Percentiles rank a stretch among this genome's conserved stretches.
phyloP scores from a whole-genome alignment of 2,888 invertebrate genomes.

The Mythimna vitellina region DNA sequence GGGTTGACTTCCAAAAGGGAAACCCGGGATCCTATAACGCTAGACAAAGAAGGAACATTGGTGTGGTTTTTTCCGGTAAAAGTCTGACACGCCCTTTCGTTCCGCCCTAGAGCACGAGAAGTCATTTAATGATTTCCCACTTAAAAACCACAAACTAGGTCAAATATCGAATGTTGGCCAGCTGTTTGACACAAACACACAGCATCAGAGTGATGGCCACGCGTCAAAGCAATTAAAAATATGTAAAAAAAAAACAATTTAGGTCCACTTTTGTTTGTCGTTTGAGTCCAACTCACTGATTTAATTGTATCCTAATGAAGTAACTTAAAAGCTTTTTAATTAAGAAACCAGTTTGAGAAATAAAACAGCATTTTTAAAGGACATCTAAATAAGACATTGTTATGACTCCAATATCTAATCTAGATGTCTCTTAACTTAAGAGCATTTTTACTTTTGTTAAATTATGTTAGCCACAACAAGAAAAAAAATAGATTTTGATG shows the following conservation, averaged over 20 bases:
- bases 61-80: too few species aligned
- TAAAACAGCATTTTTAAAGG: conserved; percentile 30
- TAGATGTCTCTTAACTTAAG: too few species aligned
- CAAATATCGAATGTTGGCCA: background rate
- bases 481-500: too few species aligned
- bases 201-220: background rate
- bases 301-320: conserved; percentile 60
- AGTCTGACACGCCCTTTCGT: too few species aligned
- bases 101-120: too few species aligned
- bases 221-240: conserved; percentile 27
- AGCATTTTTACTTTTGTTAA: background rate
- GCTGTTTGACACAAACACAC: background rate
- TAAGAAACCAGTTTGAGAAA: conserved; percentile 42
- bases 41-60: too few species aligned
- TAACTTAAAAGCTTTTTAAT: conserved; percentile 66
- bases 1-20: too few species aligned
- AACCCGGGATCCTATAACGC: too few species aligned
- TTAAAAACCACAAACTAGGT: too few species aligned
- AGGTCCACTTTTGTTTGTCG: conserved; percentile 19
- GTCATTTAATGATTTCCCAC: too few species aligned
- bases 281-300: conserved; percentile 32
- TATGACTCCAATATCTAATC: too few species aligned
- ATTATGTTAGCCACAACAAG: background rate
- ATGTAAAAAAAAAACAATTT: conserved; percentile 34
- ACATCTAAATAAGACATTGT: conserved; percentile 23